Conservation (phyloP, 2,888 invertebrate genomes). For the Schizotus pectinicornis region DNA sequence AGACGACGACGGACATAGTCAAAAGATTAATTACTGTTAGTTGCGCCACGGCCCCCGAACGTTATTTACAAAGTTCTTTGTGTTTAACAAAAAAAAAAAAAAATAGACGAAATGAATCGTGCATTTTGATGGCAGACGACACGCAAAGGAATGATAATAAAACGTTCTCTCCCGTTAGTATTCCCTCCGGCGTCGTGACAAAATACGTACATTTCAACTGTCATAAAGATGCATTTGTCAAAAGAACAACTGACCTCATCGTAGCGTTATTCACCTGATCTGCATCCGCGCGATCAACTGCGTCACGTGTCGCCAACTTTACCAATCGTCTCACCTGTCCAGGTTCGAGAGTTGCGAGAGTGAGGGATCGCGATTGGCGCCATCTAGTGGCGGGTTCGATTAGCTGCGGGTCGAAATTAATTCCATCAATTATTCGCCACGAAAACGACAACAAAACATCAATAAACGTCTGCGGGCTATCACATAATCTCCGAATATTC, state of each 20-base stretch:
- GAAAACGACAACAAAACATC: no score
- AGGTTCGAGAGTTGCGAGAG: no score
- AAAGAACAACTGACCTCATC: neutral
- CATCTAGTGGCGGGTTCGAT: no score
- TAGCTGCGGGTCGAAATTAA: no score
- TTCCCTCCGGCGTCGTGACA: slow-evolving; percentile 12
- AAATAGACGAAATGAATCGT: slow-evolving; percentile 10
- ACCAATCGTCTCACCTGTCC: no score
- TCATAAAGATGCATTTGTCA: slow-evolving; percentile 26
- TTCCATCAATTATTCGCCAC: no score
- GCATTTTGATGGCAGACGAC: neutral
- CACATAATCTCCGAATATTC: no score
- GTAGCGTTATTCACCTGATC: no score
- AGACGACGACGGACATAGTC: slow-evolving; percentile 1
- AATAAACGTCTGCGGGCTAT: no score
- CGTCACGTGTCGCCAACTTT: no score
- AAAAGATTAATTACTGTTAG: slow-evolving; percentile 21
- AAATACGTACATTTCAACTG: slow-evolving; percentile 24
- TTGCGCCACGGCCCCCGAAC: neutral
- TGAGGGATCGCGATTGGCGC: no score
- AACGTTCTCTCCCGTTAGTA: neutral
- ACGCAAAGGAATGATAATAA: slow-evolving; percentile 10
- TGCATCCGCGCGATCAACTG: no score
- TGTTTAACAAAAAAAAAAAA: slow-evolving; percentile 7
- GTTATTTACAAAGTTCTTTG: slow-evolving; percentile 4